Evolutionary conservation across 2,113 vertebrate genomes (phyloP).

Genomic region (Tyto alba): DNA sequence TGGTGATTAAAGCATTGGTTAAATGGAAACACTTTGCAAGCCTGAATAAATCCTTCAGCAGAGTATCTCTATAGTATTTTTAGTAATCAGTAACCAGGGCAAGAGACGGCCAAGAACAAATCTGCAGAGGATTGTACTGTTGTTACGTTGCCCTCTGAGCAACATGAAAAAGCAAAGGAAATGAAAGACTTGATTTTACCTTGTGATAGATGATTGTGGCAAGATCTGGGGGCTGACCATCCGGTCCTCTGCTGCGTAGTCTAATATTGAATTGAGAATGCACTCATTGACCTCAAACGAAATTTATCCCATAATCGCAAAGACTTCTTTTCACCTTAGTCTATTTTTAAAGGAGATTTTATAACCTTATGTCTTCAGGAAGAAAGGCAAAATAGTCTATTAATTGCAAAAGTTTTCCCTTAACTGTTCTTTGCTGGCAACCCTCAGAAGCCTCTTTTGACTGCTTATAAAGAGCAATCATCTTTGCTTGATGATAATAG

Average conservation of each 20-base stretch:
- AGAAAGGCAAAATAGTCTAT: not conserved
- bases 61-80: slow-evolving; percentile 9
- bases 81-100: not conserved
- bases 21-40: not conserved
- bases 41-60: slow-evolving; percentile 45
- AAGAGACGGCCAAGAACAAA: not conserved
- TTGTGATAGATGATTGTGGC: not conserved
- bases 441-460: not conserved
- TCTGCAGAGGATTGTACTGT: not conserved
- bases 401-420: slow-evolving; percentile 28
- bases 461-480: not conserved
- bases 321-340: not conserved
- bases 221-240: not conserved
- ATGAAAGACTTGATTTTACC: slow-evolving; percentile 14
- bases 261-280: slow-evolving; percentile 7
- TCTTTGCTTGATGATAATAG: slow-evolving; percentile 11
- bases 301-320: slow-evolving; percentile 19
- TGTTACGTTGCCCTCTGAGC: not conserved
- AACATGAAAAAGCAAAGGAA: not conserved
- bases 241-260: not conserved
- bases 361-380: not conserved
- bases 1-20: slow-evolving; percentile 29
- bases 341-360: slow-evolving; percentile 3
- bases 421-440: not conserved
- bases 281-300: slow-evolving; percentile 37